Evolutionary conservation across 2,113 vertebrate genomes (phyloP), one percentile per base, ranked within the genome.

Genomic region (Octodon degus): DNA sequence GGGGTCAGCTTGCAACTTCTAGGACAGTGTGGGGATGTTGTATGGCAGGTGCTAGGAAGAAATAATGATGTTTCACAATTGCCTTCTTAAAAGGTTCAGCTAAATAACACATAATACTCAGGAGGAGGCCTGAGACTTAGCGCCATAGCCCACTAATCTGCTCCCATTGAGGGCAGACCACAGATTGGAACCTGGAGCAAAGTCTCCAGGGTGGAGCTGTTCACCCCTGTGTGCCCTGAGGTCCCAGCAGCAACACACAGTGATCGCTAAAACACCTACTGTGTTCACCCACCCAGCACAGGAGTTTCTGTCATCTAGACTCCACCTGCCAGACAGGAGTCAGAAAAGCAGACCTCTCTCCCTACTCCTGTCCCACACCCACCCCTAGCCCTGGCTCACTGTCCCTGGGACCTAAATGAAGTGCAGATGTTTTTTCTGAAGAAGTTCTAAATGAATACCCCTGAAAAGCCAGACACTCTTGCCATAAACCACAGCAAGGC

Each of bases 401-500:
- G 27, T 27, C 50, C 91, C 81, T 34, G 58, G 90, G 96, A 72
- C 40, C 89, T 55, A 98, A 81, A 93, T 63, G 1, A 53, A 94
- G 37, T 82, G 0, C 22, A 53, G 92, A 97, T 87, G 63, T 77
- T 63, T 96, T 85, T 91, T 85, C 50, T 72, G 74, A 94, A 94
- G 90, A 53, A 60, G n/a, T 82, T 98, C 77, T 96, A 55, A 95
- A 82, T 2, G 24, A 93, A 95, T 14, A 37, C 81, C 60, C 43
- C 43, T 43, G 43, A 43, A 55, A 50, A 82, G 55, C 88, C 89
- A 63, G 16, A 27, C n/a, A 81, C 34, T 86, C 53, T 90, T 93
- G 95, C 55, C 90, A 92, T 47, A 94, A 97, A 83, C 92, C 70
- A 22, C 58, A 97, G 40, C 62, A 85, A 65, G 34, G 81, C 94